Evolutionary conservation across 2,113 vertebrate species (phyloP).

Genomic region (Tetrax tetrax): DNA sequence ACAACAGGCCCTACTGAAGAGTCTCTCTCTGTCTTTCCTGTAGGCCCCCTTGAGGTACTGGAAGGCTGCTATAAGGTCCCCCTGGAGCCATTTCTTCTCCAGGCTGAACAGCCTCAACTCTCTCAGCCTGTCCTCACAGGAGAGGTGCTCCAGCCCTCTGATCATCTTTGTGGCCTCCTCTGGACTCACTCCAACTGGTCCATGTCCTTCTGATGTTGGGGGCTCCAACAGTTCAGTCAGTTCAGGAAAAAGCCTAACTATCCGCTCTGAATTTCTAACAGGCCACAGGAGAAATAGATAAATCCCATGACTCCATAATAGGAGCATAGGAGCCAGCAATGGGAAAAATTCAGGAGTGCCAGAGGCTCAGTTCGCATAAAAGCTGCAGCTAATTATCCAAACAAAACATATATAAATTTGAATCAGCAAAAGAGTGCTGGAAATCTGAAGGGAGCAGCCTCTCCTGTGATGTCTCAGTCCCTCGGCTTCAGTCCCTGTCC

Average conservation of each 20-base stretch:
- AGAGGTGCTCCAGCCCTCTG: too few species aligned
- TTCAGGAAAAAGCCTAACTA: neutral
- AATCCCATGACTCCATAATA: neutral
- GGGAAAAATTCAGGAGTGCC: neutral
- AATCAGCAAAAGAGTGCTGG: neutral
- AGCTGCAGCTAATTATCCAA: conserved; percentile 21
- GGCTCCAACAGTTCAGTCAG: neutral
- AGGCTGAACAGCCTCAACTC: too few species aligned
- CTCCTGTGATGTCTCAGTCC: neutral
- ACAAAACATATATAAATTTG: neutral
- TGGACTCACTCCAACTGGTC: too few species aligned
- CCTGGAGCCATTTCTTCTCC: too few species aligned
- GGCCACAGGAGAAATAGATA: neutral
- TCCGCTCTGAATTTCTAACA: neutral
- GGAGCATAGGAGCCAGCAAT: neutral
- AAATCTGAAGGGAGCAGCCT: neutral
- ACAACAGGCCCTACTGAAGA: too few species aligned
- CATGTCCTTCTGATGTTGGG: too few species aligned
- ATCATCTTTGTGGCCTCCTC: too few species aligned
- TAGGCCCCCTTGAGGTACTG: too few species aligned
- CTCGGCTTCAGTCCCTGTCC: neutral
- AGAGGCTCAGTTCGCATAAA: conserved; percentile 1
- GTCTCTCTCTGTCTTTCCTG: too few species aligned
- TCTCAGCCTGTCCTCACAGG: too few species aligned
- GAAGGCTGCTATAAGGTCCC: too few species aligned